Percentiles rank a stretch among this genome's conserved stretches.
phyloP scores from a whole-genome alignment of 2,888 invertebrate genomes.

The Polydrusus cervinus region DNA sequence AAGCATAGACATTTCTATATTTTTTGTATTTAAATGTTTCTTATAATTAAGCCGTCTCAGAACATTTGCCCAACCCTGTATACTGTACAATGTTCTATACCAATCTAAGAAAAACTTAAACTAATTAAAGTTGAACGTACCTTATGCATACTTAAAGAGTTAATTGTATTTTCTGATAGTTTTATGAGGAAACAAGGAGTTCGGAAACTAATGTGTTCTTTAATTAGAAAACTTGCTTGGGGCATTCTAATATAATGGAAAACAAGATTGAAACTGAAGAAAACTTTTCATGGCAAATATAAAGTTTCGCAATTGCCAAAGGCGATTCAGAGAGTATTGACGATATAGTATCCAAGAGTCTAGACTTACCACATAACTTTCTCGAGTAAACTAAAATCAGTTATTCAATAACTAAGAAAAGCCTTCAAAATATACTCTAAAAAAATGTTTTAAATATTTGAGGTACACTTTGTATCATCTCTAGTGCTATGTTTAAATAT shows the following conservation, averaged over 20 bases:
- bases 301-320: slow-evolving; percentile 45
- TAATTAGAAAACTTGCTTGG: slow-evolving; percentile 35
- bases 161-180: slow-evolving; percentile 25
- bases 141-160: slow-evolving; percentile 5
- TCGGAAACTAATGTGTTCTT: slow-evolving; percentile 22
- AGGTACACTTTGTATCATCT: too few species aligned
- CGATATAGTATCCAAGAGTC: slow-evolving; percentile 39
- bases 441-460: too few species aligned
- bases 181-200: slow-evolving; percentile 13
- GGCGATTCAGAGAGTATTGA: slow-evolving; percentile 44
- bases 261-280: slow-evolving; percentile 47
- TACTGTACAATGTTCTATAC: too few species aligned
- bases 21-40: too few species aligned
- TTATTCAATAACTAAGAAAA: background rate
- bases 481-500: too few species aligned
- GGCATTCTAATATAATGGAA: slow-evolving; percentile 51
- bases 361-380: slow-evolving; percentile 7
- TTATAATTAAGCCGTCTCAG: too few species aligned
- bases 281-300: slow-evolving; percentile 47
- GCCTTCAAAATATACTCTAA: too few species aligned
- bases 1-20: too few species aligned
- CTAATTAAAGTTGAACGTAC: background rate
- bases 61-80: too few species aligned
- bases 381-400: background rate
- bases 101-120: background rate